Evolutionary conservation across 2,888 invertebrate genomes (phyloP).

Genomic region (Drosophila aldrichi): DNA sequence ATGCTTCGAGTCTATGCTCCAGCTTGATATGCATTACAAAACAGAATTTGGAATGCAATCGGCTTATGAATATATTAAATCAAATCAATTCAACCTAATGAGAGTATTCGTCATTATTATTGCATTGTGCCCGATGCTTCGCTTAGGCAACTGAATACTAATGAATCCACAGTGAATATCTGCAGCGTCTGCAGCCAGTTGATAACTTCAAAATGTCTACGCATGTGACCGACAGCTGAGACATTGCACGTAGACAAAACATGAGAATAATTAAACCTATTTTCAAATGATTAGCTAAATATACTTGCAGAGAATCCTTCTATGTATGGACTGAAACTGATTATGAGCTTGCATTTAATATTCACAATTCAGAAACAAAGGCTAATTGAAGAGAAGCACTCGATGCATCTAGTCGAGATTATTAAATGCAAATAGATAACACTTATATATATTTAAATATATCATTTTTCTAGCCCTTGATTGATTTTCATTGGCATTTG

Average conservation of each 20-base stretch:
- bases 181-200: not conserved
- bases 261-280: not conserved
- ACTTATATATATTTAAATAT: too few relatives aligned
- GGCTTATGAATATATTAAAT: slow-evolving; percentile 17
- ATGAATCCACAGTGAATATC: slow-evolving; percentile 10
- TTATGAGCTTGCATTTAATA: not conserved
- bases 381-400: not conserved
- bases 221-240: not conserved
- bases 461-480: too few relatives aligned
- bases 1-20: not conserved
- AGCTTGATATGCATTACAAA: slow-evolving; percentile 10
- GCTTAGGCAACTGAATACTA: slow-evolving; percentile 7
- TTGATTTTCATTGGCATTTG: too few relatives aligned
- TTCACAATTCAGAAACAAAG: not conserved
- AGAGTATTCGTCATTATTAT: slow-evolving; percentile 14
- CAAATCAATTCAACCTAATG: not conserved
- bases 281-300: not conserved
- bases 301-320: too few relatives aligned
- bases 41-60: slow-evolving; percentile 27
- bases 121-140: not conserved
- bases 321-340: too few relatives aligned
- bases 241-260: not conserved
- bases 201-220: not conserved
- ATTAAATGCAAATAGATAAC: too few relatives aligned
- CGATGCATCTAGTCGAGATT: not conserved